These are phyloP conservation scores for Heteractis magnifica DNA, from an alignment of 92 coral and sea anemone genomes.

Conservation along the genomic window DNA sequence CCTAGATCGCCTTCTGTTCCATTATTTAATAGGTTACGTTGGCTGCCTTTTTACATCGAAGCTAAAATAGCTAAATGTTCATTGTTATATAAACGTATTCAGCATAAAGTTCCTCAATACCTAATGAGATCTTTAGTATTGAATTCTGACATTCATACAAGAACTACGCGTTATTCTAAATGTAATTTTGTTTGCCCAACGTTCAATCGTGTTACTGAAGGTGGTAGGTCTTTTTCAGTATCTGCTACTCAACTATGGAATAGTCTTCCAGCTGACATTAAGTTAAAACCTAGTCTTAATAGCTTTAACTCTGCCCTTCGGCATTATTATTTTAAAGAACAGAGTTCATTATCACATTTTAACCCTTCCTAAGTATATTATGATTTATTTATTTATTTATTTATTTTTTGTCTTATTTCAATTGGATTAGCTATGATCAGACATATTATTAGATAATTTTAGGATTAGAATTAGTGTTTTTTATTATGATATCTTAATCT, in stretches of 20 bases:
- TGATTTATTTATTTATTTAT: no score
- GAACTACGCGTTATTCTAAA: not conserved
- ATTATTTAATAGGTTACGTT: conserved; percentile 20
- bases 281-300: not conserved
- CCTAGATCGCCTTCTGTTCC: conserved; percentile 28
- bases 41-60: conserved; percentile 39
- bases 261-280: not conserved
- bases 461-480: no score
- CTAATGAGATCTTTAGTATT: not conserved
- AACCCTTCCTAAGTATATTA: not conserved
- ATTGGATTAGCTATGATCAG: no score
- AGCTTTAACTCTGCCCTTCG: not conserved
- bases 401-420: no score
- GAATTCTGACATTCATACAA: not conserved
- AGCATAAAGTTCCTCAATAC: conserved; percentile 5
- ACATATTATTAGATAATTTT: no score
- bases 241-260: not conserved
- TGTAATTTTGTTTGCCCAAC: conserved; percentile 1
- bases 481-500: no score
- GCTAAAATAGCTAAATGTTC: conserved; percentile 15
- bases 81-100: conserved; percentile 7
- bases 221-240: conserved; percentile 6
- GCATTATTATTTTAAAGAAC: not conserved
- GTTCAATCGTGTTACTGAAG: not conserved
- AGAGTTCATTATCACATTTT: not conserved